phyloP scores from a whole-genome alignment of 2,113 vertebrate species.

The Aramus guarauna region DNA sequence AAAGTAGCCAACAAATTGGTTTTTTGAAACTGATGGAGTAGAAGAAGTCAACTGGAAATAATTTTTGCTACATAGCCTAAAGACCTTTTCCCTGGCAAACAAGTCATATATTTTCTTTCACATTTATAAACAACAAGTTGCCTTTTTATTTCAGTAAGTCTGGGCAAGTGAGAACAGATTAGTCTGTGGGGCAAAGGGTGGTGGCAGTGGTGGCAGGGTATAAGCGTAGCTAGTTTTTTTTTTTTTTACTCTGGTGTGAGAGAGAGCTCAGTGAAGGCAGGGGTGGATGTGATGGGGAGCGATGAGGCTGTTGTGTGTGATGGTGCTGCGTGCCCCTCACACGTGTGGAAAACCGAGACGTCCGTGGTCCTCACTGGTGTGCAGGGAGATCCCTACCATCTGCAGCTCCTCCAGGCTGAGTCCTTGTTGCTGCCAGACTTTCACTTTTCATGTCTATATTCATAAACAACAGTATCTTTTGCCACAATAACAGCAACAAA shows the following conservation, averaged over 20 bases:
- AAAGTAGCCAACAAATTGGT: not conserved
- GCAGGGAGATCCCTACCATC: not conserved
- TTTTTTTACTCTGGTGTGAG: not conserved
- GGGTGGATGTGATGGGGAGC: not conserved
- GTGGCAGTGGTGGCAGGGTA: not conserved
- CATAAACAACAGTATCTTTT: not conserved
- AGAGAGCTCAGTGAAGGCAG: not conserved
- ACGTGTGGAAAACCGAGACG: rapidly evolving
- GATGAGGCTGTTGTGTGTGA: not conserved
- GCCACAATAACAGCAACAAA: not conserved
- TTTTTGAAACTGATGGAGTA: constrained; percentile 11
- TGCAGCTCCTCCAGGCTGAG: not conserved
- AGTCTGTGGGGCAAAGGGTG: not conserved
- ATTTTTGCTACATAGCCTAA: not conserved
- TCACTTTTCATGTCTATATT: not conserved
- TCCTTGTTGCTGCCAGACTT: not conserved
- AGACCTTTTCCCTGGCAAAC: constrained; percentile 9
- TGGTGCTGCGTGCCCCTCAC: not conserved
- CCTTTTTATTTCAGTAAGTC: not conserved
- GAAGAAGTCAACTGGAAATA: constrained; percentile 27
- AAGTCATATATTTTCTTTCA: not conserved
- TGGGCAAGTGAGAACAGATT: not conserved
- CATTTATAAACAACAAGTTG: not conserved
- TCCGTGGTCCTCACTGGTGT: not conserved
- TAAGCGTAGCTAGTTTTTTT: rapidly evolving